Conservation (phyloP, 2,113 vertebrate genomes). For the Osmerus mordax region DNA sequence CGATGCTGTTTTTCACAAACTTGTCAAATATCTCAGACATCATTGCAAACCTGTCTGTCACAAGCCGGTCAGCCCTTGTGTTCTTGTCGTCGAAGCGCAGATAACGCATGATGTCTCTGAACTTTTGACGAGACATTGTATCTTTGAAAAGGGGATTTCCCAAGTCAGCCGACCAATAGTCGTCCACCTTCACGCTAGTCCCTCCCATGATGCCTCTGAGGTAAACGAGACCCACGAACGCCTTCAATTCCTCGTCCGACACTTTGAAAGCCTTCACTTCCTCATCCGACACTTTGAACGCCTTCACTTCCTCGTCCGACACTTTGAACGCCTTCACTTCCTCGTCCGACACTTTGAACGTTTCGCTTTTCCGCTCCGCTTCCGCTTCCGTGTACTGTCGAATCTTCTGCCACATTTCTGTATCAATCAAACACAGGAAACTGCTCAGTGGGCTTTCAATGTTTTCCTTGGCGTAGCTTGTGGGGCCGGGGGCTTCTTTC, state of each 20-base stretch:
- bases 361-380: not conserved
- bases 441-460: no score
- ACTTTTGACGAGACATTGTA: conserved; percentile 11
- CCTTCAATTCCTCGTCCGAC: conserved; percentile 13
- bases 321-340: conserved; percentile 15
- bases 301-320: conserved; percentile 9
- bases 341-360: conserved; percentile 1
- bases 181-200: conserved; percentile 6
- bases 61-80: no score
- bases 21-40: conserved; percentile 5
- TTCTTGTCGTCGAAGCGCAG: conserved; percentile 21
- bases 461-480: no score
- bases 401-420: conserved; percentile 5
- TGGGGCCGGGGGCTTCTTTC: no score
- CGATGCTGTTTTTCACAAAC: conserved; percentile 8
- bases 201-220: conserved; percentile 10
- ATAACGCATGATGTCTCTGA: conserved; percentile 9
- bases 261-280: conserved; percentile 20
- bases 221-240: conserved; percentile 14
- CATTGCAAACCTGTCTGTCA: conserved; percentile 4
- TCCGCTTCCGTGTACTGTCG: conserved; percentile 5
- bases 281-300: not conserved
- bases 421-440: conserved; percentile 2
- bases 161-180: conserved; percentile 18
- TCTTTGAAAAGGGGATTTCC: conserved; percentile 14